Evolutionary conservation across 2,888 invertebrate species (phyloP), one percentile per base, ranked within the genome.

Genomic region (Eristalinus sepulchralis): DNA sequence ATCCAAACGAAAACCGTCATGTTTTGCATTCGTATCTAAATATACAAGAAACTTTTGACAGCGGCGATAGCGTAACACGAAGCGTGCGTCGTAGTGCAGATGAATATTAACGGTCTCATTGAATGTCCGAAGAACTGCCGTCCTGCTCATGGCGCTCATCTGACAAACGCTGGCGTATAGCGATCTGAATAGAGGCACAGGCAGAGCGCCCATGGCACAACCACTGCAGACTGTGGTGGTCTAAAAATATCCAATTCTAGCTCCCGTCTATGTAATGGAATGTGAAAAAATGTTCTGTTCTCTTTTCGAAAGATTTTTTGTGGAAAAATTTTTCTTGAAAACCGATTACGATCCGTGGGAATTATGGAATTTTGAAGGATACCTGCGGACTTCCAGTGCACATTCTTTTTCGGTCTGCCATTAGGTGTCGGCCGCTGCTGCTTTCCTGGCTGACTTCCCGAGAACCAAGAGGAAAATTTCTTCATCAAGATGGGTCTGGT

Each of bases 301-400:
- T 70, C 31, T 27, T 27, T 27, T 27, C 27, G 27, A 27, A 27
- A 27, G 27, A 27, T 3, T 27, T 27, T 2, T 5, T 27, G 27
- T 27, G 27, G 27, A 27, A 27, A 2, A 3, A 39, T 24, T 27
- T 55, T 73, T n/a, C n/a, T 88, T 27, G 27, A 27, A 27, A 27
- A 27, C 5, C 27, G 27, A 27, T 27, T 27, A 3, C 27, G 27
- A 27, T 39, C 39, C 39, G 11, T 39, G n/a, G 6, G 4, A 39
- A 17, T 20, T 6, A 47, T 47, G 17, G 9, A 47, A 17, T 47
- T 47, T 47, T 47, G n/a, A 24, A 24, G 24, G 89, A 90, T 95
- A 96, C 97, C 97, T 96, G 96, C 96, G 90, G 96, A 95, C 93
- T 96, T 96, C 96, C 96, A 96, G 93, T 96, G 96, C 90, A 96